Conservation (phyloP, 2,888 invertebrate species). For the Andricus curvator region DNA sequence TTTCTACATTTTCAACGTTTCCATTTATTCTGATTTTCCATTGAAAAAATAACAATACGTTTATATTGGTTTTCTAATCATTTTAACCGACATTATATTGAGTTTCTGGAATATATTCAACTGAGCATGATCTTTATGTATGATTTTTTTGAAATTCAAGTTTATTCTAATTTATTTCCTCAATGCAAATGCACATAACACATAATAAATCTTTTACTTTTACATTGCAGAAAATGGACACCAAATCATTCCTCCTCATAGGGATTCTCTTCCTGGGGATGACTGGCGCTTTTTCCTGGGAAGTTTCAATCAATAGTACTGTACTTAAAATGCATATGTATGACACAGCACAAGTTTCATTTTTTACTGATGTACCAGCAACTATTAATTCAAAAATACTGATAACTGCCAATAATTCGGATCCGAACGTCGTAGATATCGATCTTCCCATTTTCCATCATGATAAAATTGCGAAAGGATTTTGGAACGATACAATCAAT, state of each 20-base stretch:
- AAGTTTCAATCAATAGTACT: constrained; percentile 65
- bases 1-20: no score
- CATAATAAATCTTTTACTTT: neutral
- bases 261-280: constrained; percentile 66
- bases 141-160: neutral
- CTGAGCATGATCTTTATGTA: neutral
- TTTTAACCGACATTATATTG: no score
- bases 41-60: no score
- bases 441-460: constrained; percentile 50
- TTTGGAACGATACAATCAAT: constrained; percentile 74
- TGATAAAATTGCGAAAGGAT: constrained; percentile 51
- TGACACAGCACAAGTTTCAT: constrained; percentile 76
- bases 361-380: constrained; percentile 75
- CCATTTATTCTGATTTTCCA: no score
- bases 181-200: neutral
- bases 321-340: constrained; percentile 79
- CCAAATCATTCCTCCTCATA: neutral
- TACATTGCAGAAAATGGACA: constrained; percentile 16
- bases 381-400: constrained; percentile 49
- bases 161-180: neutral
- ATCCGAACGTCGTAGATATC: constrained; percentile 59
- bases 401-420: constrained; percentile 54
- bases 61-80: no score
- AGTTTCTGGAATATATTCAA: no score
- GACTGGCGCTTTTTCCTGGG: constrained; percentile 60